Conservation (phyloP, 2,888 invertebrate species). For the Hypsopygia costalis region DNA sequence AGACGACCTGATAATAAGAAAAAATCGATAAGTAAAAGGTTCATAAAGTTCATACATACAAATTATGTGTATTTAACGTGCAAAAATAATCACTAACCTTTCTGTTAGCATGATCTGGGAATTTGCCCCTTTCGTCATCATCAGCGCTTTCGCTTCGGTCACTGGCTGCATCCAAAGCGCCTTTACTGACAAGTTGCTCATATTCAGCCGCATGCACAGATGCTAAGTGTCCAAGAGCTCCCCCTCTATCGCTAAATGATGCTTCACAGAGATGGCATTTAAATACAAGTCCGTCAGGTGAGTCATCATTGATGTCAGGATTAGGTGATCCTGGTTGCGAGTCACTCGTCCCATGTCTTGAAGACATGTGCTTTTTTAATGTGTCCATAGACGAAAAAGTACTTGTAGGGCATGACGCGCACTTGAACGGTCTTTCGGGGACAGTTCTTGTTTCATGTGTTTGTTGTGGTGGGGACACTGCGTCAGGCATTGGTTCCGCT, state of each 20-base stretch:
- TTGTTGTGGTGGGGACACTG: slow-evolving; percentile 45
- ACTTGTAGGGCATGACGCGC: slow-evolving; percentile 89
- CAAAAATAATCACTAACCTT: slow-evolving; percentile 78
- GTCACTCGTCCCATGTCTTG: slow-evolving; percentile 82
- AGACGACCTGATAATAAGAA: slow-evolving; percentile 82
- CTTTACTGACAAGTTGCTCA: slow-evolving; percentile 89
- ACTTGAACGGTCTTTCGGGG: slow-evolving; percentile 89
- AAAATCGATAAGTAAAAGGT: too few species aligned
- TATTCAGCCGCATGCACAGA: slow-evolving; percentile 88
- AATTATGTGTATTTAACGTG: too few species aligned
- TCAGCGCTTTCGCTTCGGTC: slow-evolving; percentile 84
- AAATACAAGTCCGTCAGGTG: slow-evolving; percentile 84
- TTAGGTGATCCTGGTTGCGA: slow-evolving; percentile 63
- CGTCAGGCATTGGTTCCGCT: slow-evolving; percentile 58
- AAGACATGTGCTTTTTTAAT: slow-evolving; percentile 87
- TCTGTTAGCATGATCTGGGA: slow-evolving; percentile 92
- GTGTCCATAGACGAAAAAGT: slow-evolving; percentile 91
- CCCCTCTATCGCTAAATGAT: slow-evolving; percentile 89
- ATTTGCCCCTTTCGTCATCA: slow-evolving; percentile 87
- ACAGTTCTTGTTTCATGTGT: slow-evolving; percentile 81
- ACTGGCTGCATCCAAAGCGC: slow-evolving; percentile 81
- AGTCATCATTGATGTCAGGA: slow-evolving; percentile 49
- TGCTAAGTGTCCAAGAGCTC: slow-evolving; percentile 91
- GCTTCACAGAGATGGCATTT: slow-evolving; percentile 96
- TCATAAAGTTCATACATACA: too few species aligned